Evolutionary conservation across 2,797 vertebrate species (phyloP).

Genomic region (Macropus fuliginosus): DNA sequence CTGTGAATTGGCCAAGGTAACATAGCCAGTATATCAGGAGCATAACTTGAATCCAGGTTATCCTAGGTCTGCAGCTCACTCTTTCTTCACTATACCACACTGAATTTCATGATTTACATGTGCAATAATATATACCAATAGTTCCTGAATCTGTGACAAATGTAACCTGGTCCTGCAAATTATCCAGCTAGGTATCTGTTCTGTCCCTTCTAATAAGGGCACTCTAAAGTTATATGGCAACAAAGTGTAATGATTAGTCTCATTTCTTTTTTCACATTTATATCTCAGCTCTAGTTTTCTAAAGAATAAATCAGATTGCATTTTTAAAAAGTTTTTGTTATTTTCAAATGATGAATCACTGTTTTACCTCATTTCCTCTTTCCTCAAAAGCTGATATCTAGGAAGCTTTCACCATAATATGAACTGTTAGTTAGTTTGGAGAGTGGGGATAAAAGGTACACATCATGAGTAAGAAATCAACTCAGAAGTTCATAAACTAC

Average conservation of each 20-base stretch:
- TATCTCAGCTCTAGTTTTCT: not conserved
- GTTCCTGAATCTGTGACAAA: not conserved
- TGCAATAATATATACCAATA: not conserved
- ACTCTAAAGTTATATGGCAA: not conserved
- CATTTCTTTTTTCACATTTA: not conserved
- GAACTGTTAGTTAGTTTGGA: not conserved
- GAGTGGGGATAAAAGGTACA: not conserved
- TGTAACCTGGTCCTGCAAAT: not conserved
- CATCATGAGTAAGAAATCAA: slow-evolving; percentile 36
- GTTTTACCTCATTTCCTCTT: not conserved
- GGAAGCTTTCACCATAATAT: not conserved
- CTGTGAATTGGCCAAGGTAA: not conserved
- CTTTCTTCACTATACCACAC: not conserved
- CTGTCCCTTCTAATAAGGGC: not conserved
- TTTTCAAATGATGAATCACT: not conserved
- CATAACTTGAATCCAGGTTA: not conserved
- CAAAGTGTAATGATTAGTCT: not conserved
- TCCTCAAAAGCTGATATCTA: not conserved
- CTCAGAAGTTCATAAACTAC: not conserved
- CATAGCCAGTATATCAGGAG: not conserved
- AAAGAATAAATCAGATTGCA: not conserved
- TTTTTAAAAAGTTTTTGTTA: not conserved
- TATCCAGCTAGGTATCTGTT: not conserved
- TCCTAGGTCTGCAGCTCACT: not conserved
- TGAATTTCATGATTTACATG: not conserved